phyloP scores from a whole-genome alignment of 1,140 invertebrate genomes.

The Drosophila obscura region DNA sequence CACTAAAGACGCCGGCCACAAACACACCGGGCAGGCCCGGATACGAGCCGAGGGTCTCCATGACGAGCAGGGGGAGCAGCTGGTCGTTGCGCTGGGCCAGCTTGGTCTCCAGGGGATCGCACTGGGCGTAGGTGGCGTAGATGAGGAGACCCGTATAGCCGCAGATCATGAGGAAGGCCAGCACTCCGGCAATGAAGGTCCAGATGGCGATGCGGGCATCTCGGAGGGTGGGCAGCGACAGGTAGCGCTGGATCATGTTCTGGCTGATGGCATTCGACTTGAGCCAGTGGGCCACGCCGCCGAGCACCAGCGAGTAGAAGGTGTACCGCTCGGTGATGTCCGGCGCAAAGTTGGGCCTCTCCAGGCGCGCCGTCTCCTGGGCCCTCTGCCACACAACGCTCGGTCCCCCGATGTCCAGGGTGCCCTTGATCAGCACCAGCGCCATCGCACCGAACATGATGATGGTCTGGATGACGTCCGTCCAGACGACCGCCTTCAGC shows the following conservation, averaged over 20 bases:
- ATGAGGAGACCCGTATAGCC: conserved; percentile 92
- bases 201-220: conserved; percentile 90
- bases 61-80: conserved; percentile 90
- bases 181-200: conserved; percentile 88
- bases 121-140: conserved; percentile 92
- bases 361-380: conserved; percentile 88
- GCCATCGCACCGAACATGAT: conserved; percentile 94
- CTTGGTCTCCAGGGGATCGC: conserved; percentile 92
- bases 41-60: conserved; percentile 90
- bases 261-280: conserved; percentile 93
- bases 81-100: conserved; percentile 90
- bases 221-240: conserved; percentile 88
- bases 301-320: conserved; percentile 90
- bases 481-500: conserved; percentile 96
- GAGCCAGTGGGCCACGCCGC: conserved; percentile 92
- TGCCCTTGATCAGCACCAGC: conserved; percentile 91
- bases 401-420: conserved; percentile 91
- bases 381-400: conserved; percentile 88
- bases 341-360: conserved; percentile 88
- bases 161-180: conserved; percentile 87
- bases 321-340: conserved; percentile 90
- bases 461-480: conserved; percentile 94
- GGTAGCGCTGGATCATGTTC: conserved; percentile 91
- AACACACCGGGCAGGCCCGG: conserved; percentile 92
- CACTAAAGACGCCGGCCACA: conserved; percentile 93